Conservation (phyloP, 1,140 invertebrate species). For the Aphis gossypii region DNA sequence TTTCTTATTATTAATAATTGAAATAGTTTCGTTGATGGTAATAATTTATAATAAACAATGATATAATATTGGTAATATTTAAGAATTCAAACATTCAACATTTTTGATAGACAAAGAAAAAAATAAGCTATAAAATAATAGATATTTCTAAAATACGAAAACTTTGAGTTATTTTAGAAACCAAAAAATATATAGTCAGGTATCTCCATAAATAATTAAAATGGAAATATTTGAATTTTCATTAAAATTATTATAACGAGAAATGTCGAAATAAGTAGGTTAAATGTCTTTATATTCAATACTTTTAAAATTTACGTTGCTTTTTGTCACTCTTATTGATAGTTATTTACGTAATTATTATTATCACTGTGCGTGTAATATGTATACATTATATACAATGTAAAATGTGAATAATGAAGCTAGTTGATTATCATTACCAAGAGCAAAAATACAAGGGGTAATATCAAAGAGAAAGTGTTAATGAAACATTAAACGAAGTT, state of each 20-base stretch:
- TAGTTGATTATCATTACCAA: background rate
- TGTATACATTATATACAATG: background rate
- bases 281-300: background rate
- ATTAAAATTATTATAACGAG: background rate
- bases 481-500: slow-evolving; percentile 33
- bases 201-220: background rate
- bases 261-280: background rate
- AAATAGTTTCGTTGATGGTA: background rate
- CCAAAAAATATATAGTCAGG: background rate
- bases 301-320: background rate
- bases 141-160: background rate
- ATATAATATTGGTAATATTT: background rate
- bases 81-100: background rate
- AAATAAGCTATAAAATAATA: background rate
- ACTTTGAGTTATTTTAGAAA: background rate
- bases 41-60: background rate
- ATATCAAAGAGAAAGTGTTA: slow-evolving; percentile 27
- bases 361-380: background rate
- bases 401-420: slow-evolving; percentile 9
- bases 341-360: background rate
- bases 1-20: background rate
- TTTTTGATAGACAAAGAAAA: background rate
- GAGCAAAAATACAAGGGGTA: background rate
- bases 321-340: background rate
- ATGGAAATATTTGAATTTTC: background rate